These are phyloP conservation scores for Porites divaricata DNA, from an alignment of 92 coral and sea anemone species.

Conservation along the genomic window DNA sequence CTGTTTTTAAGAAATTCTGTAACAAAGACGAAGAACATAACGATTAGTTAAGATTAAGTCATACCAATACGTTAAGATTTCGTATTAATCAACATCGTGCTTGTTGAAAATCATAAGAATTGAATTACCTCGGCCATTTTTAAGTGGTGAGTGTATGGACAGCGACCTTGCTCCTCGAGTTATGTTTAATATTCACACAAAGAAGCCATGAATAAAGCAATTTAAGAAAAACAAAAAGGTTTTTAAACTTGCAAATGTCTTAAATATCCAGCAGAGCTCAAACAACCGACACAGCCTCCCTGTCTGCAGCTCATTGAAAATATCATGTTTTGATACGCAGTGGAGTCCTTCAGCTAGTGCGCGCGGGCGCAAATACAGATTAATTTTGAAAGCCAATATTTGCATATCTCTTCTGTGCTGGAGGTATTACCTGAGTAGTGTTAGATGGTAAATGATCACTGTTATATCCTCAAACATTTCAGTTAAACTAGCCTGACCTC, in stretches of 20 bases:
- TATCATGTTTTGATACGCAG: slow-evolving; percentile 22
- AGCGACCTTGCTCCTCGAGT: neutral
- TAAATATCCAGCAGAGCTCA: slow-evolving; percentile 23
- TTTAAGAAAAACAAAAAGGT: slow-evolving; percentile 13
- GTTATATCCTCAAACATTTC: too few relatives aligned
- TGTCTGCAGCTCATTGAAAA: neutral
- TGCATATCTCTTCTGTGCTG: neutral
- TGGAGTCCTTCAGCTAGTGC: neutral
- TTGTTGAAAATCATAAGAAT: neutral
- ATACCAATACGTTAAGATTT: slow-evolving; percentile 3
- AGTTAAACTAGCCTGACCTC: too few relatives aligned
- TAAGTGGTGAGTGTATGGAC: neutral
- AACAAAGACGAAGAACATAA: neutral
- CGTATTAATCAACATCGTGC: slow-evolving; percentile 14
- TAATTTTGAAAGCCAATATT: neutral
- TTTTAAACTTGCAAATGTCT: slow-evolving; percentile 33
- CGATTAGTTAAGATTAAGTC: slow-evolving; percentile 1
- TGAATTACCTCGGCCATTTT: slow-evolving; percentile 29
- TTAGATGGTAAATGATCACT: too few relatives aligned
- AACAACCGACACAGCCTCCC: slow-evolving; percentile 7
- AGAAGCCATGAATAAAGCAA: slow-evolving; percentile 18
- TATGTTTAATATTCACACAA: neutral
- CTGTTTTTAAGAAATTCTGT: slow-evolving; percentile 75
- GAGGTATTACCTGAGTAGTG: too few relatives aligned
- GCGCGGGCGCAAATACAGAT: slow-evolving; percentile 25